phyloP scores from a whole-genome alignment of 2,797 vertebrate species.

The Typhlichthys subterraneus region DNA sequence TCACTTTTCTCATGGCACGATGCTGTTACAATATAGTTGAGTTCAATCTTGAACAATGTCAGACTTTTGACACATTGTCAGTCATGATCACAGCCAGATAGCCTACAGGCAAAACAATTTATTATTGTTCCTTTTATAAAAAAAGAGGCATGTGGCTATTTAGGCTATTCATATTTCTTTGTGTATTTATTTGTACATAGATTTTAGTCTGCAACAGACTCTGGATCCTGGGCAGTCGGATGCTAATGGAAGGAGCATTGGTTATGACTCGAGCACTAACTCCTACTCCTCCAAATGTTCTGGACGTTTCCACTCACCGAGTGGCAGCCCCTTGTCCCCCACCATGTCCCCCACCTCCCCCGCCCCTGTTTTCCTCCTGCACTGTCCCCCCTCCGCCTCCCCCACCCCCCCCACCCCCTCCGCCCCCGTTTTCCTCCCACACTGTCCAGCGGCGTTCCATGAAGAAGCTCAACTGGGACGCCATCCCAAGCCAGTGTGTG shows the following conservation, averaged over 20 bases:
- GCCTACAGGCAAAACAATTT: no score
- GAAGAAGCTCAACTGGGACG: conserved; percentile 85
- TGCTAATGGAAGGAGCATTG: conserved; percentile 63
- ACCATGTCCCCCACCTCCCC: not conserved
- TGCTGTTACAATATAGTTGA: no score
- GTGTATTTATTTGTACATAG: no score
- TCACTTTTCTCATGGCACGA: no score
- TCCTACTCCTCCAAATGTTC: conserved; percentile 18
- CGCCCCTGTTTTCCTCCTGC: no score
- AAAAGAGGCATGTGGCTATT: no score
- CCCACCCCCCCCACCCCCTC: conserved; percentile 9
- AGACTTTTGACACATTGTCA: no score
- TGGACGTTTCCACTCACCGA: conserved; percentile 4
- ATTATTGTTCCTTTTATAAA: no score
- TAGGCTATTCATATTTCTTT: no score
- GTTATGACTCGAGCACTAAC: conserved; percentile 10
- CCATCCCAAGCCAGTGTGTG: conserved; percentile 79
- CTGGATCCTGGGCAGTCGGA: conserved; percentile 9
- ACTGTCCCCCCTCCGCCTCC: conserved; percentile 6
- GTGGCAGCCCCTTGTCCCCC: not conserved
- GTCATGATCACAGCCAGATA: no score
- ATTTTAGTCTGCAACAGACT: conserved; percentile 3
- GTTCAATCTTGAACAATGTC: no score
- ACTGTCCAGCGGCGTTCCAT: conserved; percentile 71
- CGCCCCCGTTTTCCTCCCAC: conserved; percentile 34